Percentiles rank a stretch among this genome's conserved stretches.
Conservation (phyloP, 2,797 vertebrate species). For the Periophthalmus magnuspinnatus region DNA sequence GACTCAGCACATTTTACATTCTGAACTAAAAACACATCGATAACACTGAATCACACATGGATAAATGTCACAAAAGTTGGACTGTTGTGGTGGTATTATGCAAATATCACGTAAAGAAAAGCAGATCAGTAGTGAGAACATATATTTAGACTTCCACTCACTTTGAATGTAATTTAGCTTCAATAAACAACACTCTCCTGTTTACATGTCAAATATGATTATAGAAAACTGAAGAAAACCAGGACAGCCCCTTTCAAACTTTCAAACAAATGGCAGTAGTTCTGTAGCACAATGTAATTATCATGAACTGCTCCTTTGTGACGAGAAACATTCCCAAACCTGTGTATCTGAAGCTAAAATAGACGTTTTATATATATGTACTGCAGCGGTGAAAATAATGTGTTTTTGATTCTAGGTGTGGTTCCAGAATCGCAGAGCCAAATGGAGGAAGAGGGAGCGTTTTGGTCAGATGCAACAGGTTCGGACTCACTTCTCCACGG, state of each 20-base stretch:
- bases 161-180: slow-evolving; percentile 55
- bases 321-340: background rate
- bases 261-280: slow-evolving; percentile 38
- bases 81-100: slow-evolving; percentile 14
- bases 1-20: background rate
- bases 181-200: slow-evolving; percentile 50
- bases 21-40: background rate
- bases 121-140: slow-evolving; percentile 27
- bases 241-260: slow-evolving; percentile 16
- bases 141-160: slow-evolving; percentile 48
- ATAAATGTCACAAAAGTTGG: no score
- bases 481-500: slow-evolving; percentile 94
- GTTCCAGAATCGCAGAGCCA: slow-evolving; percentile 98
- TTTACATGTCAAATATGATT: slow-evolving; percentile 55
- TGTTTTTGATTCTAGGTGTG: slow-evolving; percentile 83
- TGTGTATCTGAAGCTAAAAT: background rate
- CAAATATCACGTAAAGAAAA: slow-evolving; percentile 20
- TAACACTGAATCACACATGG: background rate
- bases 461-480: slow-evolving; percentile 99
- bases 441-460: slow-evolving; percentile 98
- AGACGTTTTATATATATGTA: background rate
- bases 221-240: slow-evolving; percentile 35
- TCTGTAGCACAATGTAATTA: background rate
- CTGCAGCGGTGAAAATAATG: background rate
- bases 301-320: background rate